phyloP scores from a whole-genome alignment of 1,140 invertebrate species.

The Drosophila santomea region DNA sequence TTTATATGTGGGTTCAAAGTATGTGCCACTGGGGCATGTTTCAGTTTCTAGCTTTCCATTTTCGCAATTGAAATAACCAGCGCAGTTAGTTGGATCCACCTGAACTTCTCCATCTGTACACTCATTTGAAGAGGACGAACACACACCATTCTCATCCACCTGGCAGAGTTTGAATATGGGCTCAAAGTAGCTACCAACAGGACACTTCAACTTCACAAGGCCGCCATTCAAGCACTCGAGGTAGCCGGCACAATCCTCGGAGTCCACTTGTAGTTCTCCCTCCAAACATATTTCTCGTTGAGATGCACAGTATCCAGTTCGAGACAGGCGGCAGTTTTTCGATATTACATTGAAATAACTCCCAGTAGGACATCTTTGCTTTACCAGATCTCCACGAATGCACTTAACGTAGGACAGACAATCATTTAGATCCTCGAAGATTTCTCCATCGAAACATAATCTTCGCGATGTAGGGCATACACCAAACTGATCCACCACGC shows the following conservation, averaged over 20 bases:
- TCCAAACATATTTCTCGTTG: slow-evolving; percentile 11
- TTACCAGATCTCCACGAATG: background rate
- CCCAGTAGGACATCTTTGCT: slow-evolving; percentile 11
- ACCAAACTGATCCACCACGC: slow-evolving; percentile 37
- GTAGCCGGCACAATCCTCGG: slow-evolving; percentile 31
- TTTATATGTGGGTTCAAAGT: slow-evolving; percentile 20
- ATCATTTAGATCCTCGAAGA: slow-evolving; percentile 4
- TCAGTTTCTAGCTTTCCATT: slow-evolving; percentile 12
- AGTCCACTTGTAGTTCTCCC: slow-evolving; percentile 11
- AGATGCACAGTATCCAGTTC: slow-evolving; percentile 4
- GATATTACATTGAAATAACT: slow-evolving; percentile 16
- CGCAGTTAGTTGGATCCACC: slow-evolving; percentile 17
- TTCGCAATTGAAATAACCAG: slow-evolving; percentile 30
- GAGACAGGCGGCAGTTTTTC: slow-evolving; percentile 25
- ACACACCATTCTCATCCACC: slow-evolving; percentile 31
- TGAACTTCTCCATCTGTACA: slow-evolving; percentile 17
- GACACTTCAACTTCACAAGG: slow-evolving; percentile 10
- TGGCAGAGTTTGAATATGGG: slow-evolving; percentile 10
- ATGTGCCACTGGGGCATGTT: slow-evolving; percentile 28
- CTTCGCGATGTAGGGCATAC: slow-evolving; percentile 5
- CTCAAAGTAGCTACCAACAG: slow-evolving; percentile 42
- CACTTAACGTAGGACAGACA: slow-evolving; percentile 23
- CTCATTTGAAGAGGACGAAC: background rate
- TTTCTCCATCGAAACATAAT: slow-evolving; percentile 14
- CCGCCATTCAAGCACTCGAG: slow-evolving; percentile 17